These are phyloP conservation scores for Meandrina meandrites DNA, from an alignment of 92 coral and sea anemone species.

Conservation along the genomic window DNA sequence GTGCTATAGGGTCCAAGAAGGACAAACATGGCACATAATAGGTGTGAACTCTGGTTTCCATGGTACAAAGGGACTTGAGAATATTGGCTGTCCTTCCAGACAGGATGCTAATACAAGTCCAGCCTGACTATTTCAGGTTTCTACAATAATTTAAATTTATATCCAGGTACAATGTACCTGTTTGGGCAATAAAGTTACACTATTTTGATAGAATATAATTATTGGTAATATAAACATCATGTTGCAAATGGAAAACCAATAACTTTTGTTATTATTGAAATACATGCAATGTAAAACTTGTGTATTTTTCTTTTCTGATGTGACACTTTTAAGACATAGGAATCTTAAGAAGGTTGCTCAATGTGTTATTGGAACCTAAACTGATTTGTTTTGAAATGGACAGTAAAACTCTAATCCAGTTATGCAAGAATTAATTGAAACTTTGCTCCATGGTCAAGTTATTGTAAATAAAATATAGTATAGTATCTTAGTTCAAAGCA, in stretches of 20 bases:
- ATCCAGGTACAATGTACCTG: too few species aligned
- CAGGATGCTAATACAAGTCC: not conserved
- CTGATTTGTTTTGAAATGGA: not conserved
- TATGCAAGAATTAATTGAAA: not conserved
- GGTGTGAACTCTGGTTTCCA: not conserved
- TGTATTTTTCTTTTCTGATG: not conserved
- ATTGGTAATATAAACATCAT: not conserved
- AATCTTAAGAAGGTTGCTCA: constrained; percentile 6
- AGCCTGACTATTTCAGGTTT: not conserved
- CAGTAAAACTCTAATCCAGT: not conserved
- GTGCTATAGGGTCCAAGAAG: too few species aligned
- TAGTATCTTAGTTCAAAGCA: not conserved
- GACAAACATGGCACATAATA: not conserved
- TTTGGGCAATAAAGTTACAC: too few species aligned
- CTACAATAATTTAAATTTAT: not conserved
- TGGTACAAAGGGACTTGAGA: not conserved
- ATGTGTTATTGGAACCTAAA: not conserved
- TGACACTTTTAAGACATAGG: not conserved
- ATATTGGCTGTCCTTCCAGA: not conserved
- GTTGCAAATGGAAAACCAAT: not conserved
- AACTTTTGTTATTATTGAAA: not conserved
- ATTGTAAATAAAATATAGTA: not conserved
- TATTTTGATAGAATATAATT: not conserved
- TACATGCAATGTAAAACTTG: not conserved
- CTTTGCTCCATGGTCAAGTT: not conserved